Conservation (phyloP, 2,888 invertebrate species). For the Machimus rusticus region DNA sequence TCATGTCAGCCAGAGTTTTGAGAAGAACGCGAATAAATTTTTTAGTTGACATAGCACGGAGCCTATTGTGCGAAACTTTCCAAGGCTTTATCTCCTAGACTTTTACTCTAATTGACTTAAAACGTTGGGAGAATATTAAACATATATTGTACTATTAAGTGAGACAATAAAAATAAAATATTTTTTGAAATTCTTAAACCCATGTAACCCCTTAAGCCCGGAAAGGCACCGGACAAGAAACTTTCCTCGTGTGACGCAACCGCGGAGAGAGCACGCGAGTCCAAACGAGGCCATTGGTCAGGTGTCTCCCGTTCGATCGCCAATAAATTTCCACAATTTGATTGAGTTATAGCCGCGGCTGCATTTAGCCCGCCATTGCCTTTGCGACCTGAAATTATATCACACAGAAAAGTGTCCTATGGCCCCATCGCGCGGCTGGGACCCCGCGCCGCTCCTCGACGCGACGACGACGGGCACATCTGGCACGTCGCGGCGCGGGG, state of each 20-base stretch:
- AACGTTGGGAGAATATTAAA: too few relatives aligned
- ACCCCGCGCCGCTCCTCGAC: neutral
- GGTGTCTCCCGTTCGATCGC: neutral
- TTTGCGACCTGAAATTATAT: slow-evolving; percentile 11
- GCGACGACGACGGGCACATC: neutral
- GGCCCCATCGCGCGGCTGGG: neutral
- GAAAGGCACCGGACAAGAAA: neutral
- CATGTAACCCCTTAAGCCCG: neutral
- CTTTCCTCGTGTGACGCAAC: neutral
- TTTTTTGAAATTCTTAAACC: too few relatives aligned
- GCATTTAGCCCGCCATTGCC: neutral
- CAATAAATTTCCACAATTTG: slow-evolving; percentile 27
- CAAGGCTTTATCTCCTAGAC: too few relatives aligned
- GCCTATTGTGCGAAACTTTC: too few relatives aligned
- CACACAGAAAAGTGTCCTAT: slow-evolving; percentile 8
- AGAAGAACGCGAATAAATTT: too few relatives aligned
- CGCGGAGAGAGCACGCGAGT: neutral
- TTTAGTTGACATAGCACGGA: too few relatives aligned
- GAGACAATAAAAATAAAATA: too few relatives aligned
- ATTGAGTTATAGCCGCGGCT: slow-evolving; percentile 30
- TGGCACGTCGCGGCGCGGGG: neutral
- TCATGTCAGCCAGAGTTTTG: too few relatives aligned
- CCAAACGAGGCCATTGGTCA: neutral
- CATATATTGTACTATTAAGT: too few relatives aligned
- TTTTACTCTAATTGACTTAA: too few relatives aligned